These are phyloP conservation scores for Phenganax marumi DNA, from an alignment of 92 coral and sea anemone genomes.

Conservation along the genomic window DNA sequence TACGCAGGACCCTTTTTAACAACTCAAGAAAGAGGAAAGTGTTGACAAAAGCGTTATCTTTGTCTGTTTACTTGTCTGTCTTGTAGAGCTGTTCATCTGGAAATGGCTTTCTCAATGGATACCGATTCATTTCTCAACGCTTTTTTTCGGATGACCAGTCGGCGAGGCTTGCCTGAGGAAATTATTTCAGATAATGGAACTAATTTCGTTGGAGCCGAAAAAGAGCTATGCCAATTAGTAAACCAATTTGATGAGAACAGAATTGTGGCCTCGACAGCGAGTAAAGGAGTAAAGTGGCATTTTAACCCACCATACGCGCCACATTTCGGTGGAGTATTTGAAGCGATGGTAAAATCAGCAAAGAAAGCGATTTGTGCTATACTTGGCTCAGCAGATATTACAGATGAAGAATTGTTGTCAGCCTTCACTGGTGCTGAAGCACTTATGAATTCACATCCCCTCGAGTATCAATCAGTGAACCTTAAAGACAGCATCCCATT, in stretches of 20 bases:
- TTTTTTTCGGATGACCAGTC: too few species aligned
- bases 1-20: conserved; percentile 16
- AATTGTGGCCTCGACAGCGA: neutral
- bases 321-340: conserved; percentile 7
- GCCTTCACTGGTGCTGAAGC: conserved; percentile 54
- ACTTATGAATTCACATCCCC: conserved; percentile 44
- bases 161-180: neutral
- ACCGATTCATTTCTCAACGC: too few species aligned
- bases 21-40: neutral
- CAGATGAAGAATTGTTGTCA: conserved; percentile 47
- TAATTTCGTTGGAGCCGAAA: too few species aligned
- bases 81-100: neutral
- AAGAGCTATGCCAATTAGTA: neutral
- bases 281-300: too few species aligned
- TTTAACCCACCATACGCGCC: too few species aligned
- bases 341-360: neutral
- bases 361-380: conserved; percentile 15
- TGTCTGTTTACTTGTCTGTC: neutral
- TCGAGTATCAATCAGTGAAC: conserved; percentile 45
- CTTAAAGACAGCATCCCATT: conserved; percentile 48
- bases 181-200: conserved; percentile 20
- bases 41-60: neutral
- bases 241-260: neutral
- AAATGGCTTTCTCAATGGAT: neutral
- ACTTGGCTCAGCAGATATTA: conserved; percentile 12